These are phyloP conservation scores for Penaeus monodon DNA, from an alignment of 2,888 invertebrate species.

Conservation along the genomic window DNA sequence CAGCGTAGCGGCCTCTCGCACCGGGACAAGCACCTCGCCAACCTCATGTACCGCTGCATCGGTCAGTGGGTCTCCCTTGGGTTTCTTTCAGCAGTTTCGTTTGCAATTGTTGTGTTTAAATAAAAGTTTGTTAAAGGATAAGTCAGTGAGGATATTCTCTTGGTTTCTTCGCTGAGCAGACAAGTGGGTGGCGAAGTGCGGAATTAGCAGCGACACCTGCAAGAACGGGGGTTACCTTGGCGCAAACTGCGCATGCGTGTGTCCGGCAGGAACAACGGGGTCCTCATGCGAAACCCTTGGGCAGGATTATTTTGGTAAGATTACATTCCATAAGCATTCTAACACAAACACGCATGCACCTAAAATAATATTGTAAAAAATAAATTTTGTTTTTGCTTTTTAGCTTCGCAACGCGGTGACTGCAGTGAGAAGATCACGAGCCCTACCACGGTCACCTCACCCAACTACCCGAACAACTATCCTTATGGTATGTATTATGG, in stretches of 20 bases:
- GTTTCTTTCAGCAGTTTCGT: not conserved
- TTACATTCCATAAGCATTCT: not conserved
- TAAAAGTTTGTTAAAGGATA: not conserved
- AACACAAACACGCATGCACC: too few relatives aligned
- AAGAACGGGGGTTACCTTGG: constrained; percentile 27
- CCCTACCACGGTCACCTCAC: too few relatives aligned
- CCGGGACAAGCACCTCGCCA: constrained; percentile 35
- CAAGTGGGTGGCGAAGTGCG: not conserved
- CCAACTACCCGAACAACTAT: too few relatives aligned
- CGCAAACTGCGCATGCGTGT: constrained; percentile 28
- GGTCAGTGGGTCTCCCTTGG: not conserved
- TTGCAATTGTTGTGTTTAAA: not conserved
- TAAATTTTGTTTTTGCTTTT: too few relatives aligned
- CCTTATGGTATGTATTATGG: too few relatives aligned
- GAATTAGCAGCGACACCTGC: not conserved
- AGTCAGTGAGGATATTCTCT: not conserved
- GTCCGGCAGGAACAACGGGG: constrained; percentile 28
- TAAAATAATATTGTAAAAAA: too few relatives aligned
- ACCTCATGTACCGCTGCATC: constrained; percentile 33
- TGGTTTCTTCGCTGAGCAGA: not conserved
- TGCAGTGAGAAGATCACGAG: too few relatives aligned
- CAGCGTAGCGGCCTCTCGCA: not conserved
- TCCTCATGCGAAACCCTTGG: constrained; percentile 13
- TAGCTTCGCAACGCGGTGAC: too few relatives aligned
- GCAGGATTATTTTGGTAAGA: constrained; percentile 32